Base-by-base conservation (phyloP, 1,140 invertebrate species). In the Pantala flavescens region DNA sequence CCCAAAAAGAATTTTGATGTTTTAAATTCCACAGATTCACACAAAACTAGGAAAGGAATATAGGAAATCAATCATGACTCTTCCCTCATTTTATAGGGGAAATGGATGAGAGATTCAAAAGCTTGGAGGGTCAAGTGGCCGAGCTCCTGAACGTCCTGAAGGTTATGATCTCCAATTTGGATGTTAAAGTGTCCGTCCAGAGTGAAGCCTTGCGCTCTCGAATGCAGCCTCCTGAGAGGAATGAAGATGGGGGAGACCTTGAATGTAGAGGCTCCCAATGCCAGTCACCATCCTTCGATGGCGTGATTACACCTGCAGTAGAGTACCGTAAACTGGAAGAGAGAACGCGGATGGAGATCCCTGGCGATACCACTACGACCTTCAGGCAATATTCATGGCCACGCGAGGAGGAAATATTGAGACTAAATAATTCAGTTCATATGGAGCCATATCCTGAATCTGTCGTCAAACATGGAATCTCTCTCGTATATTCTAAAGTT, bases 401-500 rank as follows among this genome's bases (percentile, higher is more conserved):
- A 19, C 49, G 49, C 3, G 49, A 63, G n/a, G 49, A 63, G n/a
- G 49, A 63, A 63, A 63, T 63, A 63, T 7, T 1, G n/a, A 16
- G 49, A 21, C n/a, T 63, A 3, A 63, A 63, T 21, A 63, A 63
- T 12, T 19, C 49, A 16, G 49, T 63, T 21, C 49, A 63, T 21
- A 63, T 63, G 49, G 49, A 63, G n/a, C 49, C 49, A 19, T 63
- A 19, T 63, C 49, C 49, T 7, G 49, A 63, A 7, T 36, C 28
- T 36, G 28, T 36, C 3, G 28, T 36, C 28, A 36, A 36, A 9
- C 28, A 36, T 36, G 28, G 28, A 2, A 36, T 36, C 2, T 9
- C 28, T 36, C 28, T 36, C 28, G 28, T 36, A 36, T 36, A 36
- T 36, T 36, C 28, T 9, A 74, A 79, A 76, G 82, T 81, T 0